Percentiles rank a stretch among this genome's conserved stretches.
phyloP scores from a whole-genome alignment of 2,113 vertebrate genomes.

The Sylvia atricapilla region DNA sequence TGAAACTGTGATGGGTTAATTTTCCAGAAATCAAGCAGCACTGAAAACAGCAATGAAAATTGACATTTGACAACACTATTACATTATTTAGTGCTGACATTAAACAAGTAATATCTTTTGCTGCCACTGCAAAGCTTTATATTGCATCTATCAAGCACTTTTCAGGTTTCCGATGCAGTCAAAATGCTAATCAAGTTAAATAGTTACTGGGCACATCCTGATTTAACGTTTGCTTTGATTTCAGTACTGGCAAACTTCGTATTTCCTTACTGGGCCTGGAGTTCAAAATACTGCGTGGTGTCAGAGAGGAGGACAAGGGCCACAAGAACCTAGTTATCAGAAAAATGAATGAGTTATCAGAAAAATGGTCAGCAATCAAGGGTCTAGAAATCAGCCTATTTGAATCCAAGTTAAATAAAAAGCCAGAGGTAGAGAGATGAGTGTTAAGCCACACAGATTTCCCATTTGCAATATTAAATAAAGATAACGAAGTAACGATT shows the following conservation, averaged over 20 bases:
- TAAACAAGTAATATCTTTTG: constrained; percentile 46
- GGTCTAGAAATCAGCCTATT: background rate
- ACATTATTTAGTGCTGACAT: constrained; percentile 54
- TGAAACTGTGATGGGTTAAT: constrained; percentile 7
- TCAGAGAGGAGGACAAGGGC: background rate
- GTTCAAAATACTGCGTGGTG: background rate
- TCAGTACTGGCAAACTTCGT: background rate
- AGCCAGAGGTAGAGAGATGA: background rate
- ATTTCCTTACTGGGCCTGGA: background rate
- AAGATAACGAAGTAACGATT: background rate
- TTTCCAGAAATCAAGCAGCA: constrained; percentile 19
- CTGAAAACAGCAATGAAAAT: constrained; percentile 47
- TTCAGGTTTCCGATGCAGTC: background rate
- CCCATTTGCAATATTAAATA: background rate
- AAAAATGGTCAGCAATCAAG: background rate
- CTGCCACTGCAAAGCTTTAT: background rate
- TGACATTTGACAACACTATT: constrained; percentile 49
- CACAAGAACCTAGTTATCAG: background rate
- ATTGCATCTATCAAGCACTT: background rate
- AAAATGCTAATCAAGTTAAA: constrained; percentile 47
- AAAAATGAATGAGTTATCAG: background rate
- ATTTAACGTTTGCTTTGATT: background rate
- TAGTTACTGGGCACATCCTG: background rate
- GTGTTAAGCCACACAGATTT: background rate
- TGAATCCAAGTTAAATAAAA: background rate